These are phyloP conservation scores for Cotesia chilonis DNA, from an alignment of 1,140 invertebrate genomes.

Conservation along the genomic window DNA sequence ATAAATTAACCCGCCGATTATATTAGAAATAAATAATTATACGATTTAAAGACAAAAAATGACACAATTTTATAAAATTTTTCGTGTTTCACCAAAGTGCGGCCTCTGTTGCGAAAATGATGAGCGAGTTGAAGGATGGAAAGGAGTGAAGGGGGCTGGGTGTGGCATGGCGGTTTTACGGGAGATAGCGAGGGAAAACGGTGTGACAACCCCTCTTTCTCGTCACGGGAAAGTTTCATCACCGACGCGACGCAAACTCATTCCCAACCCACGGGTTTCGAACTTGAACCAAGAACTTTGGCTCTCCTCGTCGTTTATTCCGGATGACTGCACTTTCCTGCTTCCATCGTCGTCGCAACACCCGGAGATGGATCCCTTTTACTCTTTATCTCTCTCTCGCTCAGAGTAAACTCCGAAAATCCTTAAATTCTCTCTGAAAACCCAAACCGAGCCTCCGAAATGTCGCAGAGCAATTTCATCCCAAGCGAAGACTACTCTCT, in stretches of 20 bases:
- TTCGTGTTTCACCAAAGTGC: no score
- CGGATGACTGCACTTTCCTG: slow-evolving; percentile 66
- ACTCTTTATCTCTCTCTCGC: slow-evolving; percentile 23
- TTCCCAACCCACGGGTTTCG: slow-evolving; percentile 55
- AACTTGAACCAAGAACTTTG: slow-evolving; percentile 65
- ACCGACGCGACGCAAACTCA: slow-evolving; percentile 63
- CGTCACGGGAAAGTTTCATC: slow-evolving; percentile 66
- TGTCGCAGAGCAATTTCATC: slow-evolving; percentile 54
- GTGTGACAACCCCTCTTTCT: slow-evolving; percentile 63
- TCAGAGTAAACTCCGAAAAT: background rate
- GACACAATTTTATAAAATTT: no score
- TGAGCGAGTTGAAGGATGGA: no score
- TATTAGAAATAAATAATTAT: no score
- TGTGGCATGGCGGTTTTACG: slow-evolving; percentile 38
- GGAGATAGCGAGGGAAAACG: slow-evolving; percentile 50
- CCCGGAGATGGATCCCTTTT: slow-evolving; percentile 48
- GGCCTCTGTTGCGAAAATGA: no score
- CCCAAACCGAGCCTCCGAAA: slow-evolving; percentile 34
- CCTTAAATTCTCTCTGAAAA: no score
- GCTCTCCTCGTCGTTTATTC: slow-evolving; percentile 66
- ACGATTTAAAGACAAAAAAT: no score
- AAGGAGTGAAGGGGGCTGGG: slow-evolving; percentile 15
- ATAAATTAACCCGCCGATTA: no score
- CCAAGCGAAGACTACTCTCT: slow-evolving; percentile 44
- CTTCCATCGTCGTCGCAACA: slow-evolving; percentile 50